Base-by-base conservation (phyloP, 2,888 invertebrate genomes). In the Volucella bombylans region DNA sequence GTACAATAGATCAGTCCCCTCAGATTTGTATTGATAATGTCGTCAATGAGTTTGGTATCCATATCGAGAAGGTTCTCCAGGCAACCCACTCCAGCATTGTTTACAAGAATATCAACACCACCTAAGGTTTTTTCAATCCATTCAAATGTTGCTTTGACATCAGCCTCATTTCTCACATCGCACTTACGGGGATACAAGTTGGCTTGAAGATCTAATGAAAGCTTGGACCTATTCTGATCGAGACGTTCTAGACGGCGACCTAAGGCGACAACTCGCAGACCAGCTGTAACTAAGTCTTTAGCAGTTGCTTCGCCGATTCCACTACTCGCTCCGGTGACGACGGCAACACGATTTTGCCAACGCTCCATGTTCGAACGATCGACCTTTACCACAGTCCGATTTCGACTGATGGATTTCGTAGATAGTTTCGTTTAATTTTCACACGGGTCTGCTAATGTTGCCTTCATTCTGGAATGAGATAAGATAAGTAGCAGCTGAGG, bases 241-340 rank as follows among this genome's bases (percentile, higher is more conserved):
- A 91, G 81, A 8, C 89, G 88, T 3, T 90, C 89, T 8, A 88
- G 83, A 43, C 90, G 90, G 1, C 90, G 88, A 0, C 93, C 93
- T 69, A 94, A 90, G 0, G 93, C 94, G 1, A 94, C 92, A 0
- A 94, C 94, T 62, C 92, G 92, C 64, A 94, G 87, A 3, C 94
- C 94, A 10, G 91, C 90, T 62, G 91, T 89, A 1, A 92, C 92
- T 38, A 94, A 89, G 9, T 91, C 89, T 52, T 89, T 89, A 11
- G 90, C 91, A 59, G 93, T 92, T 1, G 92, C 92, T 2, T 92
- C 93, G 6, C 94, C 94, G 76, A 94, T 94, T 4, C 94, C 95
- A 0, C 93, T 92, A 89, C 94, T 94, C 14, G 94, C 94, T 14
- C 94, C 94, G 0, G 94, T 94, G 64, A 95, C 94, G 14, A 95